phyloP scores from a whole-genome alignment of 2,888 invertebrate species.

The Chaitophorus viminalis region DNA sequence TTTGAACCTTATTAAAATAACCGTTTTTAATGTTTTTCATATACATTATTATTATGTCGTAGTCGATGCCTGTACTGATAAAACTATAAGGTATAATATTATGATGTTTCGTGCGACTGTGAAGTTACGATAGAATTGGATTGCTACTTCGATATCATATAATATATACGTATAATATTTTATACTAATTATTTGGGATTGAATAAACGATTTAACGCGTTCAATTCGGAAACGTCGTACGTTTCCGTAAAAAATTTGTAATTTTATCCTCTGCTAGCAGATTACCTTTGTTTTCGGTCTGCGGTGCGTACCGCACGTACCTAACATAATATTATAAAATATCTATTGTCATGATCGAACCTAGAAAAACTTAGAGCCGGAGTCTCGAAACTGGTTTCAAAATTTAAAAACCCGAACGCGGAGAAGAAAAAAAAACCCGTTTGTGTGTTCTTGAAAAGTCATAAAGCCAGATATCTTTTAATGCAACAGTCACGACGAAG shows the following conservation, averaged over 20 bases:
- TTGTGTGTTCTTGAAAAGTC: constrained; percentile 33
- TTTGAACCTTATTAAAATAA: not conserved
- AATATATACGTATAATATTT: too few species aligned
- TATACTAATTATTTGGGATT: not conserved
- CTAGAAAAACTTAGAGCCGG: constrained; percentile 1
- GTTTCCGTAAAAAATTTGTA: constrained; percentile 3
- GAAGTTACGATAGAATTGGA: not conserved
- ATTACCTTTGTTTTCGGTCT: not conserved
- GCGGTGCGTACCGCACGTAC: too few species aligned
- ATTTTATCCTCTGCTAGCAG: not conserved
- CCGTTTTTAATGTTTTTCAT: not conserved
- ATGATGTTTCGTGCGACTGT: not conserved
- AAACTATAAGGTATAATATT: not conserved
- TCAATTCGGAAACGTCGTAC: constrained; percentile 20
- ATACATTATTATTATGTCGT: too few species aligned
- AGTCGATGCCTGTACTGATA: too few species aligned
- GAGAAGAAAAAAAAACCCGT: constrained; percentile 31
- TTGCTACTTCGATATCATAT: not conserved
- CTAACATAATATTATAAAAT: not conserved
- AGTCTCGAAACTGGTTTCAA: constrained; percentile 35
- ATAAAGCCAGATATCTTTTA: constrained; percentile 22
- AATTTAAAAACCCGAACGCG: constrained; percentile 10
- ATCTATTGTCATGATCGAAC: constrained; percentile 23
- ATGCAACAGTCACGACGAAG: constrained; percentile 10
- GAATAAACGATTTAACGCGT: not conserved